Evolutionary conservation across 53 echinoderm and acorn worm genomes (phyloP).

Genomic region (Actinopyga echinites): DNA sequence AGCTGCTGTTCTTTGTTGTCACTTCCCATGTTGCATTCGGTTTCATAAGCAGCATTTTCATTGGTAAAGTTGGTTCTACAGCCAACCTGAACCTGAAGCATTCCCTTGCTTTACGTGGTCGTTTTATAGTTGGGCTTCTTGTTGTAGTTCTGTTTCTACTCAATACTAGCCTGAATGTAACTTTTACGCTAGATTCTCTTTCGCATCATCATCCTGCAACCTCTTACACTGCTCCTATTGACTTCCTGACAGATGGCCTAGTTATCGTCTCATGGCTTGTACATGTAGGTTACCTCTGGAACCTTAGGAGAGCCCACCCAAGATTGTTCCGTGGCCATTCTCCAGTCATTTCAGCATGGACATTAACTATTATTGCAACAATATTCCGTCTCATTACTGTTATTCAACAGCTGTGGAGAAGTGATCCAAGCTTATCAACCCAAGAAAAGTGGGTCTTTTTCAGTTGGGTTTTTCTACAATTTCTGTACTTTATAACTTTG

Average conservation of each 20-base stretch:
- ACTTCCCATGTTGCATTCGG: slow-evolving; percentile 69
- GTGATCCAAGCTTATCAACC: slow-evolving; percentile 31
- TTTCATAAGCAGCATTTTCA: slow-evolving; percentile 66
- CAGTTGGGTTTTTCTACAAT: slow-evolving; percentile 56
- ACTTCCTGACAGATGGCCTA: slow-evolving; percentile 63
- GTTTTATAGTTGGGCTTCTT: slow-evolving; percentile 58
- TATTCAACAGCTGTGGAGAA: slow-evolving; percentile 49
- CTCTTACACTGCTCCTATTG: slow-evolving; percentile 53
- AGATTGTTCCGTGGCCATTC: slow-evolving; percentile 63
- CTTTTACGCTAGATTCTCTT: not conserved
- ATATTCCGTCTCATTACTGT: slow-evolving; percentile 62
- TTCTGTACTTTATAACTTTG: slow-evolving; percentile 69
- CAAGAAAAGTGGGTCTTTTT: slow-evolving; percentile 53
- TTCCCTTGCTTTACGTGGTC: slow-evolving; percentile 61
- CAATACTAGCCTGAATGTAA: slow-evolving; percentile 35
- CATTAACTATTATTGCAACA: slow-evolving; percentile 56
- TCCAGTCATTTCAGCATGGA: slow-evolving; percentile 71
- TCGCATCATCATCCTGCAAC: too few relatives aligned
- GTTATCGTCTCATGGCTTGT: slow-evolving; percentile 71
- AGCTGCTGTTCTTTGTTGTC: slow-evolving; percentile 68
- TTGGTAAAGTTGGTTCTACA: slow-evolving; percentile 54
- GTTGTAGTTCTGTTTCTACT: slow-evolving; percentile 48
- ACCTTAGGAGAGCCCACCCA: slow-evolving; percentile 56
- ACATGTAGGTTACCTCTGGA: slow-evolving; percentile 71
- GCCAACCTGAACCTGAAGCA: slow-evolving; percentile 76